Base-by-base conservation (phyloP, 2,113 vertebrate genomes). In the Phalacrocorax carbo region DNA sequence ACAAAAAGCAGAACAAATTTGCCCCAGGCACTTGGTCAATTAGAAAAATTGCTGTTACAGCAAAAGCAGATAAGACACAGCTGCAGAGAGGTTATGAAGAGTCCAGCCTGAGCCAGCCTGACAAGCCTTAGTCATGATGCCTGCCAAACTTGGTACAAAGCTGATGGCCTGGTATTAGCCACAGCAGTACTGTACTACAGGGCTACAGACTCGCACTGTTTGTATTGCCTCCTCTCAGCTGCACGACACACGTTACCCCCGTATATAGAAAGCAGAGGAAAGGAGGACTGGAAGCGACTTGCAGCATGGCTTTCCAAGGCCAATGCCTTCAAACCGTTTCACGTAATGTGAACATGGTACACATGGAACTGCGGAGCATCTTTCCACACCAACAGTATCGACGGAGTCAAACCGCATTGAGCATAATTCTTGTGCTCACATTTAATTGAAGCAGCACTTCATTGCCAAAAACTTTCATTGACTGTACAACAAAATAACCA, bases 321-420 rank as follows among this genome's bases (percentile, higher is more conserved):
- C 15, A 27, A 22, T 3, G 36, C 13, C 25, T 71, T 61, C 34
- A 26, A 49, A 13, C 2, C 5, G 30, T 17, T 68, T 64, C 75
- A 9, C 0, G 0, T 5, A 18, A 58, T 17, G 7, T 3, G 12
- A 71, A 13, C 6, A 3, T 1, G 7, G 15, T 49, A 10, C 4
- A 3, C 12, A 1, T 5, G 7, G 22, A 68, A 23, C 26, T 11
- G 5, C 18, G 26, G 42, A 58, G 34, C 25, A 17, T 20, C 64
- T 72, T 75, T 70, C 36, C 51, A 44, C 8, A 26, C 16, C 54
- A 55, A 5, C 30, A 60, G 34, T 5, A 22, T 1, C 15, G 32
- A 23, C 7, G 9, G 29, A 36, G 34, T 29, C 54, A 27, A 48
- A 55, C 1, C 69, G 15, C 12, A 69, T 1, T 51, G 1, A 40